phyloP scores from a whole-genome alignment of 2,888 invertebrate genomes.

The Maniola hyperantus region DNA sequence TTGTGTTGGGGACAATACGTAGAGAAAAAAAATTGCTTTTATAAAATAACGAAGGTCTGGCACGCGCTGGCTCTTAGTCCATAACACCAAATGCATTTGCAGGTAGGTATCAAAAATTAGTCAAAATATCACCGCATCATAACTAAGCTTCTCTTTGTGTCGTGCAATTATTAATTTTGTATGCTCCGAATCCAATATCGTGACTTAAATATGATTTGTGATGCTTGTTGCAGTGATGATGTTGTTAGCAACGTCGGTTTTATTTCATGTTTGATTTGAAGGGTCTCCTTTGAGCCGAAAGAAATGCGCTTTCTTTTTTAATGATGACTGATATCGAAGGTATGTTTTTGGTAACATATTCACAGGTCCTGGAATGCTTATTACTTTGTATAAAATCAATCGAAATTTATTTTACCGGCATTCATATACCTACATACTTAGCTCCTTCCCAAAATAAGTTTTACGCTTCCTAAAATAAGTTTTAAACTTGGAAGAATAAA shows the following conservation, averaged over 20 bases:
- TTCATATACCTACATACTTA: too few relatives aligned
- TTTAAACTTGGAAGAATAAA: too few relatives aligned
- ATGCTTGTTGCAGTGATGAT: slow-evolving; percentile 71
- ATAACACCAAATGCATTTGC: too few relatives aligned
- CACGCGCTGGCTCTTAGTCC: too few relatives aligned
- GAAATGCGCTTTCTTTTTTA: slow-evolving; percentile 32
- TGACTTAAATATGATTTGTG: slow-evolving; percentile 66
- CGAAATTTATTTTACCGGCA: too few relatives aligned
- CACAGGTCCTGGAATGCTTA: not conserved
- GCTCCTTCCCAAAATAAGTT: too few relatives aligned
- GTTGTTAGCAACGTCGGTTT: slow-evolving; percentile 70
- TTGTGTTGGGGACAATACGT: too few relatives aligned
- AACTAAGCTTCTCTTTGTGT: slow-evolving; percentile 54
- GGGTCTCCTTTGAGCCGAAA: slow-evolving; percentile 55
- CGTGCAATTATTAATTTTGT: slow-evolving; percentile 75
- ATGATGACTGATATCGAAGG: slow-evolving; percentile 21
- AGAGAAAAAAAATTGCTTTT: too few relatives aligned
- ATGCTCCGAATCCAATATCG: slow-evolving; percentile 74
- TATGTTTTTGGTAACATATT: slow-evolving; percentile 1
- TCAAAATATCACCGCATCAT: slow-evolving; percentile 47
- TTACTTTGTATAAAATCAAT: not conserved
- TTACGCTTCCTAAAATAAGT: too few relatives aligned
- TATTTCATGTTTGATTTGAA: slow-evolving; percentile 65
- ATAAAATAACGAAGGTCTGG: too few relatives aligned
- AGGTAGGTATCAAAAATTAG: too few relatives aligned